Conservation (phyloP, 2,113 vertebrate species). For the Gavia stellata region DNA sequence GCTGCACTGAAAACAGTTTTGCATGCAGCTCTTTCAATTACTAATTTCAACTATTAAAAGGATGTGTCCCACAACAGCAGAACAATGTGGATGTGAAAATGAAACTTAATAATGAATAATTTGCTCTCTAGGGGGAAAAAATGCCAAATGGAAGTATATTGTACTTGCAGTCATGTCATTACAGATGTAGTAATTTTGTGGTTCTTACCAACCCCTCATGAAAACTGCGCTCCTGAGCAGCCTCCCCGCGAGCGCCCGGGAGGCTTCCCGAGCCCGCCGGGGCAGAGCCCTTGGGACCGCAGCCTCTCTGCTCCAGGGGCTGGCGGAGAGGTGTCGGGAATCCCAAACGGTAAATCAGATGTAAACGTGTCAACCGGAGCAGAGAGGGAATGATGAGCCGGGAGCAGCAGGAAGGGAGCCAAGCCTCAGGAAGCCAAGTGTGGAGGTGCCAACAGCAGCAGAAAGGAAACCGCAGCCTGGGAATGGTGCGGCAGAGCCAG, state of each 20-base stretch:
- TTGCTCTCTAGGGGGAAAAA: background rate
- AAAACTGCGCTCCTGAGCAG: background rate
- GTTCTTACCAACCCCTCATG: background rate
- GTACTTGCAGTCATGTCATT: background rate
- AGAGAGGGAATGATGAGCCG: background rate
- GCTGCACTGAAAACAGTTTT: background rate
- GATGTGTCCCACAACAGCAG: background rate
- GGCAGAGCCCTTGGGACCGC: background rate
- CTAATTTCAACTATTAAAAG: background rate
- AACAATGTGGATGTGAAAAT: background rate
- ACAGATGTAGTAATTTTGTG: background rate
- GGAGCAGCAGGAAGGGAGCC: background rate
- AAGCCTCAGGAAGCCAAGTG: accelerated
- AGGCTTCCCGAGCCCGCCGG: background rate
- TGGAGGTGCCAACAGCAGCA: background rate
- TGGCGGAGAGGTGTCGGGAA: background rate
- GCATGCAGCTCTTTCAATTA: background rate
- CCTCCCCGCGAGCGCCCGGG: background rate
- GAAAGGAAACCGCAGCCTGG: background rate
- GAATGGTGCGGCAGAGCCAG: background rate
- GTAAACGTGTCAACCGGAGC: background rate
- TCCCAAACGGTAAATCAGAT: background rate
- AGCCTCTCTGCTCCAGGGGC: accelerated
- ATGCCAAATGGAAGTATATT: background rate
- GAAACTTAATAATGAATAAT: conserved; percentile 9